Conservation (phyloP, 2,797 vertebrate genomes). For the Sebastes nivosus region DNA sequence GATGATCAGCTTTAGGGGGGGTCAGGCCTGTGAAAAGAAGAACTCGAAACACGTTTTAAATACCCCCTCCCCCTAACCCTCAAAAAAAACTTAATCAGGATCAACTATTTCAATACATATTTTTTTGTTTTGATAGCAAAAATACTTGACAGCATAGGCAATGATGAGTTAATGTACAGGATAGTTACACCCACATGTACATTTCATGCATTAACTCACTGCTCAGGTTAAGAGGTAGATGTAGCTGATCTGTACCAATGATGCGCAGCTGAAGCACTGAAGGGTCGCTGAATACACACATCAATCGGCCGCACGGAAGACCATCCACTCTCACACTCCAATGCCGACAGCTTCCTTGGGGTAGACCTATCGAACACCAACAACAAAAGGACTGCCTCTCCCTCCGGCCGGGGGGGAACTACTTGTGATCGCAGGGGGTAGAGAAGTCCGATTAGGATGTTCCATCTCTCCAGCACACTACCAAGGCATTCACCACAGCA, state of each 20-base stretch:
- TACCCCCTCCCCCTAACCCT: constrained; percentile 43
- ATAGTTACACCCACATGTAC: constrained; percentile 79
- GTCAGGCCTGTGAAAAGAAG: constrained; percentile 82
- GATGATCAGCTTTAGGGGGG: constrained; percentile 67
- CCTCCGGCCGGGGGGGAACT: constrained; percentile 63
- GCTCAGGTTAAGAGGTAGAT: constrained; percentile 72
- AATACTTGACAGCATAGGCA: constrained; percentile 15
- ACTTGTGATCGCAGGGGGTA: constrained; percentile 73
- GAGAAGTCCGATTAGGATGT: constrained; percentile 68
- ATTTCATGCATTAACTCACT: constrained; percentile 82
- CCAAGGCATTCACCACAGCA: constrained; percentile 79
- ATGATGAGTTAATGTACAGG: constrained; percentile 57
- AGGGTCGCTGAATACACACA: constrained; percentile 55
- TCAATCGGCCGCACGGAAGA: constrained; percentile 60
- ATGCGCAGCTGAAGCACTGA: constrained; percentile 48
- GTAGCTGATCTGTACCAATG: constrained; percentile 71
- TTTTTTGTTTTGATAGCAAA: constrained; percentile 2
- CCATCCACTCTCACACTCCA: constrained; percentile 76
- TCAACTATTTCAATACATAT: background rate
- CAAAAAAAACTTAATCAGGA: background rate
- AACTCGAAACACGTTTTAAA: constrained; percentile 80
- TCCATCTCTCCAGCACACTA: constrained; percentile 78
- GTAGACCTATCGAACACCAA: constrained; percentile 77
- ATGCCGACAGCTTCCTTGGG: constrained; percentile 64
- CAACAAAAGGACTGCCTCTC: constrained; percentile 68